phyloP scores from a whole-genome alignment of 2,113 vertebrate species.

The Struthidea cinerea region DNA sequence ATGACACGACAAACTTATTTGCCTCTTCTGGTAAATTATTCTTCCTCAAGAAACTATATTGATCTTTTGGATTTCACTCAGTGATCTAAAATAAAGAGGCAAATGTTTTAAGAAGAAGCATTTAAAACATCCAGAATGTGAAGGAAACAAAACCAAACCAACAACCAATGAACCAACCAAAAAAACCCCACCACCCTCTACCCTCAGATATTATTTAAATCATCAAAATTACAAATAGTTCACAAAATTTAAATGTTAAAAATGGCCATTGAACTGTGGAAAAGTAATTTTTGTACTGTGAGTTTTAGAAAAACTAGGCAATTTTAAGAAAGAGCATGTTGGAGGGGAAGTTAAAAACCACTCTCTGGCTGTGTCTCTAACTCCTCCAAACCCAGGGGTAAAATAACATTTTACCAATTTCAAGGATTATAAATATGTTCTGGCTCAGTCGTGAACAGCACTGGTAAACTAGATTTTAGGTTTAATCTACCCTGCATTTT shows the following conservation, averaged over 20 bases:
- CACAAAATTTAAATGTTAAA: not conserved
- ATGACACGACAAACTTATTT: not conserved
- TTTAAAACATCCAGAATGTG: not conserved
- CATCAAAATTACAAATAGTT: not conserved
- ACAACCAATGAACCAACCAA: not conserved
- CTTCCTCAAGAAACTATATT: not conserved
- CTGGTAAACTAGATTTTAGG: not conserved
- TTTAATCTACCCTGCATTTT: not conserved
- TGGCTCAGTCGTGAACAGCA: not conserved
- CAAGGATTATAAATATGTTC: not conserved
- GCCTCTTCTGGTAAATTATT: not conserved
- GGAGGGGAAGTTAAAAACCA: not conserved
- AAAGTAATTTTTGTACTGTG: not conserved
- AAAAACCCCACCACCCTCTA: accelerated
- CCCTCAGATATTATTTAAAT: not conserved
- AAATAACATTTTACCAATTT: not conserved
- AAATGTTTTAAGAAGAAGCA: not conserved
- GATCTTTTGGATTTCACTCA: not conserved
- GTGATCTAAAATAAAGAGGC: not conserved
- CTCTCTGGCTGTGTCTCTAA: not conserved
- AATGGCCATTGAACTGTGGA: not conserved
- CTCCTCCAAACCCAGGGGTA: not conserved
- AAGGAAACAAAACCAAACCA: not conserved
- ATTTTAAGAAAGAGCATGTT: not conserved
- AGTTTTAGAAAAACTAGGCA: not conserved